Base-by-base conservation (phyloP, 1,140 invertebrate genomes). In the Andrena cerasifolii region DNA sequence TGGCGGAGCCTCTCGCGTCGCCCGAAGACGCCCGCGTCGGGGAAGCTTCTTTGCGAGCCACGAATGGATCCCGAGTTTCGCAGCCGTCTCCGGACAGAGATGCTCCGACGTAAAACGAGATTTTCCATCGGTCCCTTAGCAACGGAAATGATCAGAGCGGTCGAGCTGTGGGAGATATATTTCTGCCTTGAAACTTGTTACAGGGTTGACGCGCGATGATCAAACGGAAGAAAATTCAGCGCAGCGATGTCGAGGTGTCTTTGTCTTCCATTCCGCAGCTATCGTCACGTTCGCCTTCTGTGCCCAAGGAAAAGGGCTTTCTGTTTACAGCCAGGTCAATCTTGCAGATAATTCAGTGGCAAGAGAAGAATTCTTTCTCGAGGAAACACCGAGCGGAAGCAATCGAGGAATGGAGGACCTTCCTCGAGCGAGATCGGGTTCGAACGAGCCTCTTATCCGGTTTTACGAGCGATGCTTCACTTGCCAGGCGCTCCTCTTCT, bases 381-480 rank as follows among this genome's bases (percentile, higher is more conserved):
- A 18, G 49, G 36, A 33, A 31, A 54, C 61, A 43, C 45, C 24
- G 33, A 36, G 45, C 62, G 49, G 47, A 40, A 47, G 51, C 49
- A 67, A 67, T 67, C 8, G 72, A 66, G 16, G 72, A 75, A 63
- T 73, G 43, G 70, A 73, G 70, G 62, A 67, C 67, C 62, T 56
- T 74, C n/a, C 61, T 56, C 51, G 49, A 36, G 59, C 43, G 43
- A 45, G 51, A 67, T 74, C 49, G 72, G 83, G 77, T 80, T 83
- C 54, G 81, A 79, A 83, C 63, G 80, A 84, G 77, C 81, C 66
- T 62, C 54, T 84, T 73, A 51, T 26, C 24, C 36, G 51, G 68
- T 58, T 84, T 85, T 85, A 85, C 78, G 82, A 80, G 72, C 49
- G 33, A 66, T 61, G 65, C n/a, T 83, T 47, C 45, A 31, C n/a